Evolutionary conservation across 2,888 invertebrate genomes (phyloP).

Genomic region (Flexamia atlantica): DNA sequence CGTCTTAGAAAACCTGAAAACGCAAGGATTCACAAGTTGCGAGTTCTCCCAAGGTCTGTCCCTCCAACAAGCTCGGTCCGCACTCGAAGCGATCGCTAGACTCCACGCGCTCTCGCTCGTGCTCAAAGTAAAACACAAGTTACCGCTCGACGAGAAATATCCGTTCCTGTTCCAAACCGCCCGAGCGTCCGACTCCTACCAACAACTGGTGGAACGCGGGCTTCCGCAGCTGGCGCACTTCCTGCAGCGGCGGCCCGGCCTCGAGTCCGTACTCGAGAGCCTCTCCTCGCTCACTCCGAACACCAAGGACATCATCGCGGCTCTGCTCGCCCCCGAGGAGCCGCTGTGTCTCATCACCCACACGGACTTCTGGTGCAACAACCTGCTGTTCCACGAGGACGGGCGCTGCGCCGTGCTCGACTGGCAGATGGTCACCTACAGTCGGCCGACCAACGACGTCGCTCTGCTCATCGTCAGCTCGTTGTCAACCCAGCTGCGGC

Average conservation of each 20-base stretch:
- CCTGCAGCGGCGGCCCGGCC: slow-evolving; percentile 81
- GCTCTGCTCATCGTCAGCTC: slow-evolving; percentile 84
- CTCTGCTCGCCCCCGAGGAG: slow-evolving; percentile 83
- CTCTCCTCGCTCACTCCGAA: slow-evolving; percentile 80
- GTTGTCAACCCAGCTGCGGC: slow-evolving; percentile 83
- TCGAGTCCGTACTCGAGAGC: slow-evolving; percentile 80
- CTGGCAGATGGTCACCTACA: slow-evolving; percentile 87
- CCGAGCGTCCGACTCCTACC: slow-evolving; percentile 88
- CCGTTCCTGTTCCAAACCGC: slow-evolving; percentile 88
- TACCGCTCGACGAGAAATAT: slow-evolving; percentile 77
- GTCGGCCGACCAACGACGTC: slow-evolving; percentile 86
- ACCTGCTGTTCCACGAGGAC: slow-evolving; percentile 81
- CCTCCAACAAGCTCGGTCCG: slow-evolving; percentile 81
- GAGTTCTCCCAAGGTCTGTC: slow-evolving; percentile 85
- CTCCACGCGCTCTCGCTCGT: slow-evolving; percentile 86
- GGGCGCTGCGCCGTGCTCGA: slow-evolving; percentile 84
- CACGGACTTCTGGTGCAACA: slow-evolving; percentile 92
- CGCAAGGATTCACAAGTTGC: slow-evolving; percentile 81
- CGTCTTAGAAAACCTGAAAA: slow-evolving; percentile 84
- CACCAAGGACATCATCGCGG: slow-evolving; percentile 85
- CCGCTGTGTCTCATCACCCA: slow-evolving; percentile 87
- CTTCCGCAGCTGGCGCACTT: slow-evolving; percentile 83
- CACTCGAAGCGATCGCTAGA: slow-evolving; percentile 84
- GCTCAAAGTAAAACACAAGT: slow-evolving; percentile 76
- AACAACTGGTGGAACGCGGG: slow-evolving; percentile 87